These are phyloP conservation scores for Melanaphis sacchari DNA, from an alignment of 1,140 invertebrate genomes.

Conservation along the genomic window DNA sequence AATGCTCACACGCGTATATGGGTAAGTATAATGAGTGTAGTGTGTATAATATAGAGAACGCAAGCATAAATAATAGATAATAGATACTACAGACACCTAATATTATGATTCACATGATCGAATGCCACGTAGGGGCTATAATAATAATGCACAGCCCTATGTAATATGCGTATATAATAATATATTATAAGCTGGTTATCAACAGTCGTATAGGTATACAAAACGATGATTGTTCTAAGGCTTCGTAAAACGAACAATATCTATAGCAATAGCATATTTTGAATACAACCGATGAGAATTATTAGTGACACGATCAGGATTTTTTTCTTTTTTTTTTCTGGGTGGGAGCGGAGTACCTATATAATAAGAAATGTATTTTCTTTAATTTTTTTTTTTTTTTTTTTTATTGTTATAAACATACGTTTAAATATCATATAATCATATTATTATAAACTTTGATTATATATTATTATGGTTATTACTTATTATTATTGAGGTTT, in stretches of 20 bases:
- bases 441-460: background rate
- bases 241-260: background rate
- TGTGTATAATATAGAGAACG: background rate
- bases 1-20: background rate
- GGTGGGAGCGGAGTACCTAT: too few species aligned
- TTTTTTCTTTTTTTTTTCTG: too few species aligned
- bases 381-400: background rate
- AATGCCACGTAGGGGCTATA: constrained; percentile 1
- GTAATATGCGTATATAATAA: background rate
- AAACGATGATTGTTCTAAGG: background rate
- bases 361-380: background rate
- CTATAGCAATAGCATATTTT: background rate
- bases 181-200: background rate
- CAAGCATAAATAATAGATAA: too few species aligned
- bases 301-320: background rate
- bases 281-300: background rate
- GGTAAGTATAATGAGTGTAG: background rate
- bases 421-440: background rate
- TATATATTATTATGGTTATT: too few species aligned
- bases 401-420: background rate
- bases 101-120: background rate
- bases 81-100: background rate
- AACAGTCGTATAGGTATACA: background rate
- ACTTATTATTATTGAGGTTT: too few species aligned
- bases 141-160: background rate